Evolutionary conservation across 2,797 vertebrate species (phyloP).

Genomic region (Psittacula derbiana): DNA sequence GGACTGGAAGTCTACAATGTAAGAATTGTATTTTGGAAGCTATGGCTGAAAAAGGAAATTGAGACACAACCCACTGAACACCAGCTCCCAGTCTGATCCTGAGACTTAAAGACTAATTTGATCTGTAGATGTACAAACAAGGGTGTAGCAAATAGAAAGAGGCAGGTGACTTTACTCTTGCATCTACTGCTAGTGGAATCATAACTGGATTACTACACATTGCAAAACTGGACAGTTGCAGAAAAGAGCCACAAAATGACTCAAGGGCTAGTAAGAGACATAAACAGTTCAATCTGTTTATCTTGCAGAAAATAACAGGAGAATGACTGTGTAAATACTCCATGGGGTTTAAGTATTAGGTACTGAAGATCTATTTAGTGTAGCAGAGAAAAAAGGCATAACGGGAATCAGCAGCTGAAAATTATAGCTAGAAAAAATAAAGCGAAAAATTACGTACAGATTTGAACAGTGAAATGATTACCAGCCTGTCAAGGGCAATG

Average conservation of each 20-base stretch:
- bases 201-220: background rate
- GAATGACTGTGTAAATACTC: constrained; percentile 35
- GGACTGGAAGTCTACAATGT: background rate
- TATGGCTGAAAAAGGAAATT: constrained; percentile 2
- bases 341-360: background rate
- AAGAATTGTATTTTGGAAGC: background rate
- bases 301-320: background rate
- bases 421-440: background rate
- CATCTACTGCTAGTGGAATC: background rate
- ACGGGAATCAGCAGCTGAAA: background rate
- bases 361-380: background rate
- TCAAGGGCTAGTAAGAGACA: background rate
- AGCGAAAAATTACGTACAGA: background rate
- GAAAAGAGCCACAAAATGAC: constrained; percentile 20
- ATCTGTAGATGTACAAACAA: background rate
- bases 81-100: background rate
- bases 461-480: background rate
- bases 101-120: background rate
- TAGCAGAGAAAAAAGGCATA: background rate
- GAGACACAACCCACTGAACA: background rate
- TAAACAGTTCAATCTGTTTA: constrained; percentile 48
- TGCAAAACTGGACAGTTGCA: background rate
- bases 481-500: background rate
- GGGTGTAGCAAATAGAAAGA: background rate
- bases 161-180: background rate